Evolutionary conservation across 1,140 invertebrate genomes (phyloP).

Genomic region (Mizuhopecten yessoensis): DNA sequence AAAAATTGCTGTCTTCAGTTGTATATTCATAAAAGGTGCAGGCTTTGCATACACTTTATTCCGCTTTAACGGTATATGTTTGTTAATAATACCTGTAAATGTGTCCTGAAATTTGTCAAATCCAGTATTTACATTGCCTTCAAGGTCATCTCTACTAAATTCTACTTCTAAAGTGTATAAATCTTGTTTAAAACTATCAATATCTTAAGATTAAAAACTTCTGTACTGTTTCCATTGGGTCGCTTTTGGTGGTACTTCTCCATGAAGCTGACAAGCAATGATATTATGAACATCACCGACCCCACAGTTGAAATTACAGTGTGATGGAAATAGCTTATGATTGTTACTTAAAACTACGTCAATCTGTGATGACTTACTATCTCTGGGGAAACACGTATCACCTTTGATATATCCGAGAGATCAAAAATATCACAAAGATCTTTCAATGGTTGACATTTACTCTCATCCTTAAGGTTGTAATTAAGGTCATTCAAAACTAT

Average conservation of each 20-base stretch:
- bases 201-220: slow-evolving; percentile 29
- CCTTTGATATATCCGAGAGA: not conserved
- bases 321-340: not conserved
- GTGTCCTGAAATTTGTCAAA: slow-evolving; percentile 42
- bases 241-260: not conserved
- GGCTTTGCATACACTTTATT: slow-evolving; percentile 43
- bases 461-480: not conserved
- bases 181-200: slow-evolving; percentile 4
- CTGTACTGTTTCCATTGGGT: slow-evolving; percentile 41
- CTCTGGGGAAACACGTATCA: slow-evolving; percentile 38
- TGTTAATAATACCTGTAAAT: not conserved
- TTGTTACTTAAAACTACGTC: not conserved
- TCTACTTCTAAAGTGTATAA: not conserved
- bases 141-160: too few species aligned
- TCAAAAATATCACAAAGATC: slow-evolving; percentile 39
- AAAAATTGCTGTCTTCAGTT: not conserved
- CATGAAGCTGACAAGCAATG: not conserved
- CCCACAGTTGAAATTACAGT: not conserved
- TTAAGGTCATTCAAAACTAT: slow-evolving; percentile 10
- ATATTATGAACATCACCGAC: slow-evolving; percentile 43
- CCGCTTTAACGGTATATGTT: slow-evolving; percentile 22
- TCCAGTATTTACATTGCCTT: not conserved
- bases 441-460: not conserved
- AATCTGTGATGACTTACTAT: not conserved
- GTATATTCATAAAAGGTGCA: slow-evolving; percentile 48